Conservation (phyloP, 2,113 vertebrate species). For the Podocnemis expansa region DNA sequence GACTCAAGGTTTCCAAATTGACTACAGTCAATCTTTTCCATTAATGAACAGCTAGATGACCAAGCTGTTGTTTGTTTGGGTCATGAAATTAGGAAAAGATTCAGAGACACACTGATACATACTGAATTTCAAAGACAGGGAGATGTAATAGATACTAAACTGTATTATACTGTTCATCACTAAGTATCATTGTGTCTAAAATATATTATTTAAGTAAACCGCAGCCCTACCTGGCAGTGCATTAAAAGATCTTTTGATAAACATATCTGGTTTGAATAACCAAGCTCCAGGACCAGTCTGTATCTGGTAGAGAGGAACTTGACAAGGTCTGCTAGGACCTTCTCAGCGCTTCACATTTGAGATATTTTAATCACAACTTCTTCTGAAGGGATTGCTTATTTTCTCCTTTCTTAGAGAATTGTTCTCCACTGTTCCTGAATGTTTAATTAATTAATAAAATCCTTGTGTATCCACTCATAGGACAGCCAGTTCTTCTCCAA, state of each 20-base stretch:
- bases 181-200: not conserved
- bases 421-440: not conserved
- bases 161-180: not conserved
- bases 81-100: not conserved
- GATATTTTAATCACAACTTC: not conserved
- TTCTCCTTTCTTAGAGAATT: not conserved
- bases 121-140: not conserved
- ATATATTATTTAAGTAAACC: not conserved
- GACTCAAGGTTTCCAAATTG: not conserved
- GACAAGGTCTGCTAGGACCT: not conserved
- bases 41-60: not conserved
- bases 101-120: not conserved
- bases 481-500: not conserved
- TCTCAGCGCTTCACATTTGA: not conserved
- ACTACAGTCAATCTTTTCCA: not conserved
- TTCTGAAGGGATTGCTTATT: not conserved
- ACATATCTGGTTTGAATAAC: not conserved
- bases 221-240: not conserved
- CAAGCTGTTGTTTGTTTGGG: not conserved
- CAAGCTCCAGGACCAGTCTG: not conserved
- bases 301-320: not conserved
- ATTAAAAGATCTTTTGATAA: not conserved
- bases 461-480: not conserved
- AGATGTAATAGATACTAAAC: not conserved
- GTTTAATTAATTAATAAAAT: not conserved